A percentile compares a stretch with the other conserved stretches of the same genome.
Conservation (phyloP, 2,113 vertebrate genomes). For the Prietella phreatophila region DNA sequence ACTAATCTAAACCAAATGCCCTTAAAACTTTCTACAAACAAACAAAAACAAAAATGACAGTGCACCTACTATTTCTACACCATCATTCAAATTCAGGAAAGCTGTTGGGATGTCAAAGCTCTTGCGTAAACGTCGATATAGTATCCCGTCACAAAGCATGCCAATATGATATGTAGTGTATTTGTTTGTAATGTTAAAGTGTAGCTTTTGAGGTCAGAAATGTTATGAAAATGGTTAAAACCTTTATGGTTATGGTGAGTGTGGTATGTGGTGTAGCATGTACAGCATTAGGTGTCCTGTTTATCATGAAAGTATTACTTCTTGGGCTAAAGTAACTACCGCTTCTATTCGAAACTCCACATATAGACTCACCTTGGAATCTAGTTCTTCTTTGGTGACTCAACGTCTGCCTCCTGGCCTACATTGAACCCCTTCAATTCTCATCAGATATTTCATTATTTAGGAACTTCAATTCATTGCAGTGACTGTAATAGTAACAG, state of each 20-base stretch:
- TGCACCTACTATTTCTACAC: background rate
- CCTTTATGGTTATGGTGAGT: background rate
- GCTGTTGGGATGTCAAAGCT: background rate
- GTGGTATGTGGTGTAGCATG: background rate
- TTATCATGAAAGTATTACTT: background rate
- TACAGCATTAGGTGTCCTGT: background rate
- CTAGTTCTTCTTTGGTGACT: constrained; percentile 20
- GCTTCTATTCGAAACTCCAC: constrained; percentile 9
- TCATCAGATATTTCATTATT: background rate
- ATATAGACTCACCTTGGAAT: constrained; percentile 1
- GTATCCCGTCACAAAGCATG: too few relatives aligned
- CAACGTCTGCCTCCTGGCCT: constrained; percentile 24
- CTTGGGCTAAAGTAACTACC: constrained; percentile 6
- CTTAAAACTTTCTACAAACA: background rate
- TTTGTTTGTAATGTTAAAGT: constrained; percentile 1
- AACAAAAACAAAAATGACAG: background rate
- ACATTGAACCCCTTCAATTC: background rate
- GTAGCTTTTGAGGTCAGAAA: background rate
- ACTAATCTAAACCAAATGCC: background rate
- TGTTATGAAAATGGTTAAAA: background rate
- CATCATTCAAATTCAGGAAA: background rate
- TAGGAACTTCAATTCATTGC: background rate
- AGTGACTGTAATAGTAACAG: background rate
- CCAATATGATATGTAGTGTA: background rate
- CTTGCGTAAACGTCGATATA: background rate